A percentile compares a stretch with the other conserved stretches of the same genome.
Conservation (phyloP, 2,888 invertebrate genomes). For the Keiferia lycopersicella region DNA sequence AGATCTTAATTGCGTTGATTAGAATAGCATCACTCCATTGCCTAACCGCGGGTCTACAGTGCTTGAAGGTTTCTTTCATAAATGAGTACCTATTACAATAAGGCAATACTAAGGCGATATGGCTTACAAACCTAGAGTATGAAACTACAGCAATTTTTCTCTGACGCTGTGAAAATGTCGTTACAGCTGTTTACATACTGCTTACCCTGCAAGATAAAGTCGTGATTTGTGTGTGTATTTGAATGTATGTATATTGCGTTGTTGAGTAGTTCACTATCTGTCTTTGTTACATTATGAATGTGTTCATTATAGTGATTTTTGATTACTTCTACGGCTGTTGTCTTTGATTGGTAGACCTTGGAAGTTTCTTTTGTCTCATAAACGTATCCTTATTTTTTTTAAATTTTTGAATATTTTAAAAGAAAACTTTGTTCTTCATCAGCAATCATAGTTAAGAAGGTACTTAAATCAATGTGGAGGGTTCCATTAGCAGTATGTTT, state of each 20-base stretch:
- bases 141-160: no score
- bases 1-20: constrained; percentile 10
- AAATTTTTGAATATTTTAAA: background rate
- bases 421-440: no score
- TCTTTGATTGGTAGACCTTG: constrained; percentile 2
- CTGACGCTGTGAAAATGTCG: no score
- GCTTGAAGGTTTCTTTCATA: no score
- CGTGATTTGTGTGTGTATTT: no score
- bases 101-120: no score
- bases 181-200: no score
- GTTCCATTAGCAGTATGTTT: background rate
- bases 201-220: no score
- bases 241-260: background rate
- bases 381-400: background rate
- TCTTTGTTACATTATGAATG: constrained; percentile 13
- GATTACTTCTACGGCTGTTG: constrained; percentile 4
- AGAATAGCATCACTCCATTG: no score
- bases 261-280: constrained; percentile 3
- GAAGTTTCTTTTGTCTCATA: constrained; percentile 25
- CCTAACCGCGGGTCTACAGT: no score
- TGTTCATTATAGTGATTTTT: constrained; percentile 17
- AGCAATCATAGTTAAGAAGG: background rate
- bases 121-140: no score
- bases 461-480: background rate
- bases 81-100: no score